Base-by-base conservation (phyloP, 2,797 vertebrate genomes). In the Saxicola maurus region DNA sequence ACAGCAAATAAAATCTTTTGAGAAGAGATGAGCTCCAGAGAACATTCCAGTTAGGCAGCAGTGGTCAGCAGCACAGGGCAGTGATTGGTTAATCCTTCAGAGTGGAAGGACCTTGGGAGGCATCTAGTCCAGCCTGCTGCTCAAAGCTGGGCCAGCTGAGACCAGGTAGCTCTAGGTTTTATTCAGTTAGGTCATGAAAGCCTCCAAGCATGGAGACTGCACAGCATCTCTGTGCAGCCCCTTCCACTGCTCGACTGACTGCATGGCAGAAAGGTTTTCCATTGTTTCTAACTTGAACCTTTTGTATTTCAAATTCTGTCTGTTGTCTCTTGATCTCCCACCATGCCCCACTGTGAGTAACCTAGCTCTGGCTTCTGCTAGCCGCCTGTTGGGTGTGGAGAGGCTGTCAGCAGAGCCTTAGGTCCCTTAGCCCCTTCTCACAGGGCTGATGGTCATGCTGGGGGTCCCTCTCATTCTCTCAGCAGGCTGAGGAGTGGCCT, bases 381-480 rank as follows among this genome's bases (percentile, higher is more conserved):
- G 31, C 27, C n/a, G 55, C 24, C 21, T 8, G 1, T 18, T 23
- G 7, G 17, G 10, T 74, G 15, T 9, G n/a, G 53, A 51, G 42
- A 17, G 53, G 45, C 57, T 51, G 2, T 66, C 17, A 8, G 49
- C n/a, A 33, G 28, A 40, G 42, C 33, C 30, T 53, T 10, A 46
- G 15, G 55, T 52, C 27, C 23, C 27, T 74, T 11, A 18, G 61
- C 31, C 16, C 55, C 8, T 67, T 56, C 33, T 52, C 28, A 18
- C 7, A 17, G 27, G 13, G 23, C 46, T 56, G 3, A 2, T 6
- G 30, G 9, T 30, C 1, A 0, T 28, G 1, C 0, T 25, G 33
- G 9, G 6, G 10, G 5, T 53, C 17, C 17, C 56, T 28, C 35
- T 75, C 14, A 5, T 23, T 14, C 13, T 12, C 23, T 73, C 24